Conservation (phyloP, 2,888 invertebrate species). For the Dynastes hyllus region DNA sequence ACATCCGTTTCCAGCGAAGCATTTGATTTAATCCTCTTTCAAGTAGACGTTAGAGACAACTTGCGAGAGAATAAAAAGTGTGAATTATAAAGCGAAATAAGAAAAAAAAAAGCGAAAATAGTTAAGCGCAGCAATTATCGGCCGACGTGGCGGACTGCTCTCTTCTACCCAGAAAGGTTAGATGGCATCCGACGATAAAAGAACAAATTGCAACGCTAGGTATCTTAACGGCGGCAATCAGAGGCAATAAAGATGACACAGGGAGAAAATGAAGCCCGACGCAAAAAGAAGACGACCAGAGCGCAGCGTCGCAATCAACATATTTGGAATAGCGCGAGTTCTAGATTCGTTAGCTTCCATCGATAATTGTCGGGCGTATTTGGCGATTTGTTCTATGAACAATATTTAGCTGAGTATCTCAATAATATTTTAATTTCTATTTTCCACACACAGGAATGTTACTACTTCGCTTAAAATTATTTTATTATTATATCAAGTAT, state of each 20-base stretch:
- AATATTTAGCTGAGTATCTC: background rate
- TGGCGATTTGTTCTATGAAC: background rate
- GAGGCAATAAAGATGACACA: conserved; percentile 51
- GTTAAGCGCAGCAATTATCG: conserved; percentile 39
- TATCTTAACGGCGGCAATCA: conserved; percentile 50
- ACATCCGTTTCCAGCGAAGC: too few species aligned
- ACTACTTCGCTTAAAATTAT: too few species aligned
- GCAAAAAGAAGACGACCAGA: conserved; percentile 39
- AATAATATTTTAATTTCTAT: background rate
- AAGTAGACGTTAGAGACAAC: too few species aligned
- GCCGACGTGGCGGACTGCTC: conserved; percentile 8
- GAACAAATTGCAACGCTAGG: conserved; percentile 46
- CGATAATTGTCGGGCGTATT: background rate
- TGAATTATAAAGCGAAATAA: background rate
- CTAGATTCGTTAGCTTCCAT: conserved; percentile 1
- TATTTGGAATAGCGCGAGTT: conserved; percentile 34
- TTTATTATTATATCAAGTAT: too few species aligned
- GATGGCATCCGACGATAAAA: conserved; percentile 49
- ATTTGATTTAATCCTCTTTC: too few species aligned
- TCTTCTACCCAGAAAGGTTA: conserved; percentile 32
- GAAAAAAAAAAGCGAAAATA: conserved; percentile 15
- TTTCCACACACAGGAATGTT: background rate
- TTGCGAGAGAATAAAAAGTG: too few species aligned
- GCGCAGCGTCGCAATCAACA: conserved; percentile 46
- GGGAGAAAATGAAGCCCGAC: conserved; percentile 38